Percentiles rank a stretch among this genome's conserved stretches.
phyloP scores from a whole-genome alignment of 2,888 invertebrate genomes.

The Omphaloscelis lunosa region DNA sequence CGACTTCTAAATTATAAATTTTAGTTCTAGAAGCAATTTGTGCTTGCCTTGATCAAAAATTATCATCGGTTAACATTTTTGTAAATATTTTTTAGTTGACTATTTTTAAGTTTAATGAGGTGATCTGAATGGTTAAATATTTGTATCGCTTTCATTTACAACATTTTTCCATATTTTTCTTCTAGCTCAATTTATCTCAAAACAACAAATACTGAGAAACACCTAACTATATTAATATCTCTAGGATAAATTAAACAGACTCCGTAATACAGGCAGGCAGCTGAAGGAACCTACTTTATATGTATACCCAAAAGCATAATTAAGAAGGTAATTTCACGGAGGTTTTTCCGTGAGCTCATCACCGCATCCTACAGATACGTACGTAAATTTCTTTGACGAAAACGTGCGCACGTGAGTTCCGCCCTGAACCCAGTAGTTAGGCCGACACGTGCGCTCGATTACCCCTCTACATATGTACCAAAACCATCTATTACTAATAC shows the following conservation, averaged over 20 bases:
- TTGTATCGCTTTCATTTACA: not conserved
- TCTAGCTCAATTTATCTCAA: not conserved
- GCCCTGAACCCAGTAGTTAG: conserved; percentile 44
- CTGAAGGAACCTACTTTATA: conserved; percentile 47
- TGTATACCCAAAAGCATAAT: conserved; percentile 57
- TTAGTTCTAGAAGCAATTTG: not conserved
- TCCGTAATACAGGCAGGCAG: conserved; percentile 22
- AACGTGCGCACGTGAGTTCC: conserved; percentile 60
- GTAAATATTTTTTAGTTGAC: no score
- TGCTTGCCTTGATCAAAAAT: not conserved
- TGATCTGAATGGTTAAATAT: not conserved
- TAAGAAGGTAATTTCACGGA: conserved; percentile 59
- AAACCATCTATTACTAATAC: conserved; percentile 37
- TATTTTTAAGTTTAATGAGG: not conserved
- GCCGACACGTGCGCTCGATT: conserved; percentile 51
- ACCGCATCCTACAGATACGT: conserved; percentile 44
- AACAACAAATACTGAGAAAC: conserved; percentile 8
- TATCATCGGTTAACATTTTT: not conserved
- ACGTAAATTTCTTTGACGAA: conserved; percentile 62
- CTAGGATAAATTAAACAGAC: conserved; percentile 27
- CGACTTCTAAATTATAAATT: conserved; percentile 4
- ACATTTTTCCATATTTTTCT: not conserved
- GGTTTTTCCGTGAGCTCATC: conserved; percentile 54
- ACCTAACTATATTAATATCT: not conserved
- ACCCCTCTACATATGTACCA: conserved; percentile 20